Base-by-base conservation (phyloP, 2,888 invertebrate genomes). In the Apamea anceps region DNA sequence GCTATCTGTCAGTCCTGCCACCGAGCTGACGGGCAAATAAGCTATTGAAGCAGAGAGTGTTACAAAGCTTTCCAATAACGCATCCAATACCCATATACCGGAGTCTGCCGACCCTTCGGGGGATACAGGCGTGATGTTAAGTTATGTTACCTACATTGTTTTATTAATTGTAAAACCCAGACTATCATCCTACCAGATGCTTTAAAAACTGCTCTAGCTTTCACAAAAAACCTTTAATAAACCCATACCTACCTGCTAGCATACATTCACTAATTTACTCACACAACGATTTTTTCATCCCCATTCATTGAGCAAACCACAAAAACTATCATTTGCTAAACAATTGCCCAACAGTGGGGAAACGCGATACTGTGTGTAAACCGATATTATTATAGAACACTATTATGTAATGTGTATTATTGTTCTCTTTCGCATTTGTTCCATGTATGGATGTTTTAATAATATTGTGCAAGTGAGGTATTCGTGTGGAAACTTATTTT, bases 391-490 rank as follows among this genome's bases (percentile, higher is more conserved):
- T 75, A 66, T 81, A 71, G 63, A 57, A 79, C 75, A 78, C 74
- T 62, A 77, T 82, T 71, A 67, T 68, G 37, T 68, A 68, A n/a
- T 57, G 74, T 66, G 57, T 54, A 60, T 81, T 54, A 89, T 88
- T 90, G 87, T 87, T 79, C 74, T 48, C 12, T 63, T 74, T 80
- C 57, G 73, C 68, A 75, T 81, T 82, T 63, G 77, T 78, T 25
- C 65, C 42, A n/a, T 74, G 77, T 80, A 79, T 86, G 87, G 82
- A 85, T 89, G 86, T 85, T 79, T 62, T 62, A 82, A 90, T 89
- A 92, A 92, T 93, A 91, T 93, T 93, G 92, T 89, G 93, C 92
- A 90, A 93, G 91, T 91, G 88, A 85, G 86, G 92, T 91, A 92
- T 84, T 82, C 82, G 84, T 21, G 83, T 92, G 91, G 91, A 90